Evolutionary conservation across 2,888 invertebrate genomes (phyloP), one percentile per base, ranked within the genome.

Genomic region (Metacarcinus magister): DNA sequence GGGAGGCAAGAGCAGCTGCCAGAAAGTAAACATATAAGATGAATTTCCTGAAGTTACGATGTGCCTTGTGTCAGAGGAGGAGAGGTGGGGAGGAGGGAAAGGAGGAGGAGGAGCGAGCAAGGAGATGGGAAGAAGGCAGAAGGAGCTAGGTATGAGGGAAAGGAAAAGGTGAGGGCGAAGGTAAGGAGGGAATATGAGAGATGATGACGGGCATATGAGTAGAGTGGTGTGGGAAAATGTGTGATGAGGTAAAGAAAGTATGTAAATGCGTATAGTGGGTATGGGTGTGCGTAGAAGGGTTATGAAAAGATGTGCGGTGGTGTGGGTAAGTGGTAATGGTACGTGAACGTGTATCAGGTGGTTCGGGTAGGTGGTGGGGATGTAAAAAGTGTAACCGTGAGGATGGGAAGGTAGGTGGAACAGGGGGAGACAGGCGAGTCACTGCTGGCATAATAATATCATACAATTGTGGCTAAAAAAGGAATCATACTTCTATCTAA

Each of bases 401-500:
- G 87, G 75, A 82, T 3, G 28, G 75, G 28, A 19, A 39, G 87
- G n/a, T 32, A 16, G n/a, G 39, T 16, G 87, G n/a, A 39, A 32
- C 39, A 87, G 19, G 39, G 87, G 39, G 16, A 87, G 87, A 87
- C 13, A 87, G 39, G 39, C 13, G 39, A 39, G 87, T 87, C 87
- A 87, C 87, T 39, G 87, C 39, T 87, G 39, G 16, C 39, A 87
- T 32, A 87, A 87, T 16, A 87, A 39, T 87, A 87, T 87, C 87
- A 87, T 87, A 87, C 87, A 87, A 87, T 87, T 87, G 39, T 87
- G 16, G 39, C 87, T 39, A 28, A 39, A n/a, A 87, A 39, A 87
- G 87, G 87, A 87, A 32, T 87, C 32, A 87, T 87, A 39, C 87
- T 39, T 87, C 19, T 87, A 46, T 92, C 92, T 92, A n/a, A 48